These are phyloP conservation scores for Hestina assimilis DNA, from an alignment of 1,140 invertebrate species.

Conservation along the genomic window DNA sequence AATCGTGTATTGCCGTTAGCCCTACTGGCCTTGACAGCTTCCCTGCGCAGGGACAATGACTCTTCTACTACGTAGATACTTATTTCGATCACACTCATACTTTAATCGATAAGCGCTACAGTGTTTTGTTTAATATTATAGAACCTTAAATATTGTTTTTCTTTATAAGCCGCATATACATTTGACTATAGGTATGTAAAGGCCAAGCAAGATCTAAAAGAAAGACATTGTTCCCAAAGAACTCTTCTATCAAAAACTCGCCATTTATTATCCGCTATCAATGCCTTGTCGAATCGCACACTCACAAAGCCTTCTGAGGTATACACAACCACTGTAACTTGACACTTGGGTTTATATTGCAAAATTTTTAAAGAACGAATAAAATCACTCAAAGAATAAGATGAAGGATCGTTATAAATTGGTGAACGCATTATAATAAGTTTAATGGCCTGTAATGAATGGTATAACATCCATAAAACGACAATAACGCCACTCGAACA, in stretches of 20 bases:
- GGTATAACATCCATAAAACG: constrained; percentile 74
- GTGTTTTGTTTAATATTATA: no score
- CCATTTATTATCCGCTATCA: constrained; percentile 72
- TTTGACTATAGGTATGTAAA: no score
- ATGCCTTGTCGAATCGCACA: constrained; percentile 67
- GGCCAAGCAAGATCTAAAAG: no score
- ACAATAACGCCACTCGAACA: constrained; percentile 73
- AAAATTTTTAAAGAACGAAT: constrained; percentile 24
- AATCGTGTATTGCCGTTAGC: no score
- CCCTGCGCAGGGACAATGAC: no score
- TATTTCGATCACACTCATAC: no score
- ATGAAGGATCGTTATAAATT: constrained; percentile 37
- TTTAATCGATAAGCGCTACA: no score
- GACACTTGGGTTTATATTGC: constrained; percentile 41
- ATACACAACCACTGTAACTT: constrained; percentile 40
- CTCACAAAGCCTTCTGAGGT: constrained; percentile 71
- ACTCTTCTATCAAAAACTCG: constrained; percentile 29
- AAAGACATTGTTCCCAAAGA: constrained; percentile 10
- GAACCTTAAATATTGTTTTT: no score
- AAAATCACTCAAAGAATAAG: background rate
- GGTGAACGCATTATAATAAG: constrained; percentile 63
- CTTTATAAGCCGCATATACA: no score
- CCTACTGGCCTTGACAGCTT: no score
- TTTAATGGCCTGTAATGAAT: constrained; percentile 76
- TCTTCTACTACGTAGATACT: no score